Evolutionary conservation across 2,797 vertebrate genomes (phyloP), one percentile per base, ranked within the genome.

Genomic region (Acridotheres tristis): DNA sequence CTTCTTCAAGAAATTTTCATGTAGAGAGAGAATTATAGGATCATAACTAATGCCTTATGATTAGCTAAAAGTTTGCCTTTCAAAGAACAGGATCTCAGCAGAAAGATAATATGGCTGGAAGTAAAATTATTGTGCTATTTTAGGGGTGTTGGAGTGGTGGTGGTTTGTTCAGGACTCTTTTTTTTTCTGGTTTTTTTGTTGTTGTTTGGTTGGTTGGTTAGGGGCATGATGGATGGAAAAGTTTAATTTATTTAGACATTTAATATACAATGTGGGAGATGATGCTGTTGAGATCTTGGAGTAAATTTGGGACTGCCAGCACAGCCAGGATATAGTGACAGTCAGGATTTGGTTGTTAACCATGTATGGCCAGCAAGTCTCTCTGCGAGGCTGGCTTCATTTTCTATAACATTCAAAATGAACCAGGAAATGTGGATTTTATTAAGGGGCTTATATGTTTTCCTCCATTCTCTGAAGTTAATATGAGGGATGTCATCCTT

Each of bases 121-220:
- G 48, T 79, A 57, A 10, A 72, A n/a, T 63, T 53, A 53, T 5
- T 74, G 7, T 42, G 40, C 10, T 14, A 1, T 18, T 18, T 43
- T 58, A 18, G 12, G 22, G 5, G 1, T 21, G 1, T 68, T 2
- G 1, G 9, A 3, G 13, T 34, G 29, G 4, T n/a, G 45, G 7
- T 38, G 25, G 25, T 38, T 71, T 48, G 8, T 15, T 80, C 18
- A 10, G 20, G 27, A 10, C 0, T 3, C 13, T 16, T 18, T 22
- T 3, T 18, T 7, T 0, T 1, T 4, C 3, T 22, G 20, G 27
- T 26, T 6, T 20, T 20, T 7, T n/a, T 50, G 42, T 45, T 45
- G 17, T 45, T 25, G 15, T 26, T 43, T 43, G 13, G 15, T 29
- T n/a, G 13, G 15, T 59, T 51, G 18, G 8, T 66, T 47, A 32